A percentile compares a stretch with the other conserved stretches of the same genome.
phyloP scores from a whole-genome alignment of 2,113 vertebrate genomes.

The Peromyscus maniculatus region DNA sequence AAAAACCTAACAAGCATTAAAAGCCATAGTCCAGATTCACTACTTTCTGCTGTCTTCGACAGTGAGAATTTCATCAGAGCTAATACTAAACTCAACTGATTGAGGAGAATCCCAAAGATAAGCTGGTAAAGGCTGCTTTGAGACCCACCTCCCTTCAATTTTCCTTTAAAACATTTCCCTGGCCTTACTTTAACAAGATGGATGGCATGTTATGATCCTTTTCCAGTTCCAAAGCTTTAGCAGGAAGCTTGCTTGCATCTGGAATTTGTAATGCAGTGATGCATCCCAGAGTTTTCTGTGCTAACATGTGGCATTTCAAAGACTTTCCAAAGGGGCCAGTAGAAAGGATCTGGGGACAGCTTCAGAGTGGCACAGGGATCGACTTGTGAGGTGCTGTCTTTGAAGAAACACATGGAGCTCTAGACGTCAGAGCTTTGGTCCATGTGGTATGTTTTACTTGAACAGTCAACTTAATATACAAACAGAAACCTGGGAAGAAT shows the following conservation, averaged over 20 bases:
- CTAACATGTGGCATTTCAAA: constrained; percentile 75
- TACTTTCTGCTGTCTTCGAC: not conserved
- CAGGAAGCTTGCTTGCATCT: constrained; percentile 63
- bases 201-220: constrained; percentile 57
- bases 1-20: not conserved
- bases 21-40: not conserved
- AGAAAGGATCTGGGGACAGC: constrained; percentile 3
- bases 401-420: constrained; percentile 66
- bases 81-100: not conserved
- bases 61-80: not conserved
- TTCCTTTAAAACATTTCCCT: not conserved
- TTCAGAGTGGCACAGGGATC: constrained; percentile 33
- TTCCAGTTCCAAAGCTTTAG: not conserved
- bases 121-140: not conserved
- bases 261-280: constrained; percentile 31
- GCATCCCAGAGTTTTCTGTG: constrained; percentile 65
- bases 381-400: constrained; percentile 55
- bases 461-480: constrained; percentile 41
- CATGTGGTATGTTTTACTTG: constrained; percentile 63
- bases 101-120: not conserved
- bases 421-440: constrained; percentile 45
- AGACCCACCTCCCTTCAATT: not conserved
- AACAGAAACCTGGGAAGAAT: constrained; percentile 60
- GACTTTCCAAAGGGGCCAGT: constrained; percentile 38
- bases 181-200: constrained; percentile 61